These are phyloP conservation scores for Sarcophaga variegata DNA, from an alignment of 2,888 invertebrate species.

Conservation along the genomic window DNA sequence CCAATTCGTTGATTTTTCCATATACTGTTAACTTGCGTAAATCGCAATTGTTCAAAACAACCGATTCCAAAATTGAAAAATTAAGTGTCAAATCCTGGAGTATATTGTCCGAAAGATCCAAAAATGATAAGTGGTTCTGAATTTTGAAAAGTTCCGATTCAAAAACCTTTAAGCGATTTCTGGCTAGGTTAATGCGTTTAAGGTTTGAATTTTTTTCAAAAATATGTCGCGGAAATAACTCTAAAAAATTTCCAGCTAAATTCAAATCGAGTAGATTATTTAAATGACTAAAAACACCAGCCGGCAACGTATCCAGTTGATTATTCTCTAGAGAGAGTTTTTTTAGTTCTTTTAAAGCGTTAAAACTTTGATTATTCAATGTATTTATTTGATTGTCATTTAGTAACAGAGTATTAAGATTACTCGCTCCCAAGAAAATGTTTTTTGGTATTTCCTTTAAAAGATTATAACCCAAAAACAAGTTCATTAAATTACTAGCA, in stretches of 20 bases:
- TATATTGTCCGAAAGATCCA: constrained; percentile 79
- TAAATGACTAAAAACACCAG: constrained; percentile 74
- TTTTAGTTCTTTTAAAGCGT: constrained; percentile 78
- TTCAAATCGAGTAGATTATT: constrained; percentile 77
- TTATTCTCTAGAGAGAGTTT: constrained; percentile 77
- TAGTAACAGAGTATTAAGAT: constrained; percentile 76
- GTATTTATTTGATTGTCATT: constrained; percentile 75
- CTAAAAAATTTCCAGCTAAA: constrained; percentile 77
- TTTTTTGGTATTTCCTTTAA: constrained; percentile 79
- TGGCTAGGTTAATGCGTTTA: constrained; percentile 76
- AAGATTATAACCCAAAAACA: constrained; percentile 77
- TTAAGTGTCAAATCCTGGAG: constrained; percentile 78
- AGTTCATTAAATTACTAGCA: constrained; percentile 79
- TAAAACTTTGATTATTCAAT: constrained; percentile 78
- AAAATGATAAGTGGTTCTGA: constrained; percentile 74
- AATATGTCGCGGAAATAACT: constrained; percentile 75
- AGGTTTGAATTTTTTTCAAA: constrained; percentile 77
- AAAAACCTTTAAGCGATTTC: constrained; percentile 77
- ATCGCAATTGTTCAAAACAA: constrained; percentile 77
- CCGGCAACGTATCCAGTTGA: constrained; percentile 74
- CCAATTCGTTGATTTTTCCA: constrained; percentile 76
- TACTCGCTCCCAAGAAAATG: constrained; percentile 79
- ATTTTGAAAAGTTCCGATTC: constrained; percentile 76
- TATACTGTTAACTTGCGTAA: constrained; percentile 77
- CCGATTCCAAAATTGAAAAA: constrained; percentile 74